phyloP scores from a whole-genome alignment of 2,888 invertebrate species.

The Drosophila meridionalis region DNA sequence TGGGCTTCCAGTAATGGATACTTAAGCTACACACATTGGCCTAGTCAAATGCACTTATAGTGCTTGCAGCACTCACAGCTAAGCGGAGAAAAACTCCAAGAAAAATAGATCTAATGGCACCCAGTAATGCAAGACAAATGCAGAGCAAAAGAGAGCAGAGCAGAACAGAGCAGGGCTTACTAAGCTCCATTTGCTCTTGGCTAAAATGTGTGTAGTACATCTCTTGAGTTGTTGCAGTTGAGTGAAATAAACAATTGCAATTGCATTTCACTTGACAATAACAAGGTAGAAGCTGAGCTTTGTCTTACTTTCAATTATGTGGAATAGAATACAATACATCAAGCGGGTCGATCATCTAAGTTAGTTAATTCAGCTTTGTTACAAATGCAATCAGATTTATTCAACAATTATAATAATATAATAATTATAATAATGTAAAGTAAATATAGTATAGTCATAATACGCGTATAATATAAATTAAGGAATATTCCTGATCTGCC shows the following conservation, averaged over 20 bases:
- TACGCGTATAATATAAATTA: not conserved
- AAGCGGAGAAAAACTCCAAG: not conserved
- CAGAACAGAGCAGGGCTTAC: not conserved
- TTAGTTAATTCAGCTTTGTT: not conserved
- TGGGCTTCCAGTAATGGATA: constrained; percentile 57
- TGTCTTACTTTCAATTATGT: not conserved
- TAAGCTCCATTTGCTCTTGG: not conserved
- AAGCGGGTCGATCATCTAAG: not conserved
- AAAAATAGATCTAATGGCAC: constrained; percentile 13
- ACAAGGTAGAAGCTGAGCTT: too few relatives aligned
- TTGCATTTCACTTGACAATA: not conserved
- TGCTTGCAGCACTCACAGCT: constrained; percentile 3
- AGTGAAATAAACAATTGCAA: not conserved
- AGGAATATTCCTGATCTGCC: too few relatives aligned
- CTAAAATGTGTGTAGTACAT: not conserved
- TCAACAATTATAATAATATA: not conserved
- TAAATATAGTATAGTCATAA: not conserved
- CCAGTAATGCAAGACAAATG: not conserved
- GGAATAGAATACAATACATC: not conserved
- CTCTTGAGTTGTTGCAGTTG: not conserved
- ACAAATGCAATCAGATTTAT: not conserved
- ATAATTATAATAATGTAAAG: not conserved
- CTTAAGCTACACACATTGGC: constrained; percentile 39
- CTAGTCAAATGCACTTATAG: not conserved
- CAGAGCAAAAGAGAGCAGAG: not conserved